Percentiles rank a stretch among this genome's conserved stretches.
phyloP scores from a whole-genome alignment of 2,888 invertebrate species.

The Penaeus monodon region DNA sequence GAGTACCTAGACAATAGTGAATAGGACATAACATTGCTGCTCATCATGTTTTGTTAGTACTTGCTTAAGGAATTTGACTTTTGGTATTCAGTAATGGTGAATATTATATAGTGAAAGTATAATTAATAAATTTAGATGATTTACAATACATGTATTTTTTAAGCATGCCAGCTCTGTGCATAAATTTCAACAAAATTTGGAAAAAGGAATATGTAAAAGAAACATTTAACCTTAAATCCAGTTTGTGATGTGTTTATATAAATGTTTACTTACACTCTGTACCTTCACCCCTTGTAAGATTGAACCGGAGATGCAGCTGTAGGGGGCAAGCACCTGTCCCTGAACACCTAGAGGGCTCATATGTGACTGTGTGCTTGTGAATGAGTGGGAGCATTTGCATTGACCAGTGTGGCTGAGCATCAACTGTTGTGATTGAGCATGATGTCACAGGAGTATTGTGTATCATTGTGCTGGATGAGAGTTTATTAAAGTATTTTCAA shows the following conservation, averaged over 20 bases:
- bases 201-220: background rate
- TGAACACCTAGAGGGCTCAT: slow-evolving; percentile 23
- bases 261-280: slow-evolving; percentile 2
- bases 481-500: background rate
- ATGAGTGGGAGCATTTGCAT: slow-evolving; percentile 25
- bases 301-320: slow-evolving; percentile 33
- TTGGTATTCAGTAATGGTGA: too few species aligned
- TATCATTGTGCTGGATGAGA: too few species aligned
- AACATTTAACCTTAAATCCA: too few species aligned
- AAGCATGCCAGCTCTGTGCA: slow-evolving; percentile 6
- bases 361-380: slow-evolving; percentile 14
- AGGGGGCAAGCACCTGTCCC: slow-evolving; percentile 26
- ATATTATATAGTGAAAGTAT: too few species aligned
- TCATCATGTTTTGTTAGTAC: too few species aligned
- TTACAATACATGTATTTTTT: background rate
- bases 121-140: too few species aligned
- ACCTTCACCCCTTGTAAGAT: slow-evolving; percentile 34
- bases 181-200: slow-evolving; percentile 7
- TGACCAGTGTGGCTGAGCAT: slow-evolving; percentile 23
- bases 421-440: slow-evolving; percentile 26
- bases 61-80: too few species aligned
- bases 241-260: too few species aligned
- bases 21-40: too few species aligned
- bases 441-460: slow-evolving; percentile 11
- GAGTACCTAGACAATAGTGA: too few species aligned